These are phyloP conservation scores for Coreoperca whiteheadi DNA, from an alignment of 2,113 vertebrate genomes.

Conservation along the genomic window DNA sequence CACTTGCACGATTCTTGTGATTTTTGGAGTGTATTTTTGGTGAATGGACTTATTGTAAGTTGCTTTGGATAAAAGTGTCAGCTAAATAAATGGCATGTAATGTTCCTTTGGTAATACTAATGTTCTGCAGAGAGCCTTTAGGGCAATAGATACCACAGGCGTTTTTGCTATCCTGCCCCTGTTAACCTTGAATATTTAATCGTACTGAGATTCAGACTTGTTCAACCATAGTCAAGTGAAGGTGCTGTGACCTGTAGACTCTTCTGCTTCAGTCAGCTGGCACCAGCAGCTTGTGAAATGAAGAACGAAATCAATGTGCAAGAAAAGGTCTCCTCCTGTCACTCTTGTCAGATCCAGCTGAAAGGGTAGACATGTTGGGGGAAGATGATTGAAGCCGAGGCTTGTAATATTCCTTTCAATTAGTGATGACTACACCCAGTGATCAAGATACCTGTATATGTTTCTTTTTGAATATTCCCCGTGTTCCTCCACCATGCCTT, in stretches of 20 bases:
- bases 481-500: not conserved
- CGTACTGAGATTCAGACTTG: slow-evolving; percentile 19
- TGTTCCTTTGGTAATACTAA: not conserved
- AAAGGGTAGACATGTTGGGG: slow-evolving; percentile 31
- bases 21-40: too few species aligned
- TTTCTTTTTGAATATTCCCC: slow-evolving; percentile 39
- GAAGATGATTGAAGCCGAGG: slow-evolving; percentile 35
- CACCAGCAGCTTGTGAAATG: slow-evolving; percentile 67
- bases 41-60: too few species aligned
- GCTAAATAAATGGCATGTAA: too few species aligned
- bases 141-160: not conserved
- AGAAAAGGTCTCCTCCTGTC: slow-evolving; percentile 59
- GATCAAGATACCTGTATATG: slow-evolving; percentile 10
- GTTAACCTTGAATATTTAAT: slow-evolving; percentile 33
- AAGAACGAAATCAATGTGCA: slow-evolving; percentile 74
- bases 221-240: slow-evolving; percentile 25
- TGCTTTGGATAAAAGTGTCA: too few species aligned
- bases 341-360: slow-evolving; percentile 47
- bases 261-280: slow-evolving; percentile 45
- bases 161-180: not conserved
- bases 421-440: slow-evolving; percentile 6
- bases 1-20: too few species aligned
- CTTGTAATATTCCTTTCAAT: slow-evolving; percentile 59
- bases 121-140: not conserved
- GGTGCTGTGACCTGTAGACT: slow-evolving; percentile 43